Base-by-base conservation (phyloP, 2,888 invertebrate genomes). In the Ephialtes manifestator region DNA sequence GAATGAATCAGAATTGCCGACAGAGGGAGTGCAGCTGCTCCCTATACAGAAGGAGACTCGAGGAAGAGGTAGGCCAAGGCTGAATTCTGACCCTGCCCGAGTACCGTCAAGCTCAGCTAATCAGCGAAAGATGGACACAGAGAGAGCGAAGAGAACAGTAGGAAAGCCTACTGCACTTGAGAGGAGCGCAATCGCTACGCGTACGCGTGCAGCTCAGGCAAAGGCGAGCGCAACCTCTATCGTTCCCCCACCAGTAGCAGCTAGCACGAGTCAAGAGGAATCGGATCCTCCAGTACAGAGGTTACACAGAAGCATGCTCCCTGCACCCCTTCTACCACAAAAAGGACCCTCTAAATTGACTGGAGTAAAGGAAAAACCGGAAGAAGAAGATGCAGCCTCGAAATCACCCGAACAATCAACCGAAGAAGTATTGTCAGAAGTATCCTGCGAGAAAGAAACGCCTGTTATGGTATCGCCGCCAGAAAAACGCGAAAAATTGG, bases 231-330 rank as follows among this genome's bases (percentile, higher is more conserved):
- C 46, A 46, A 15, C 46, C 46, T 46, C 46, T 15, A 8, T 46
- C 13, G 13, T 46, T 46, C 46, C 46, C 46, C 60, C 31, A 35
- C 2, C 24, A 35, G n/a, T 8, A 15, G n/a, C 51, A 48, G 51
- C 68, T 5, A 51, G 31, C 1, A 39, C 67, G 5, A 67, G 67
- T 28, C 15, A 39, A 10, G 55, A 8, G 11, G 53, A 48, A 13
- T 76, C 76, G 15, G 71, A 31, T 7, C 71, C 71, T 7, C 71
- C 71, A 2, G n/a, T 71, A 28, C 71, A 71, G 11, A 53, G 71
- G 35, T 13, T 55, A 53, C 71, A 71, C 35, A 51, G 55, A 10
- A 71, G 71, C 8, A 70, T 53, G 70, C 53, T 51, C 15, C 70
- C 70, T n/a, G 48, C 39, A 39, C 39, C 7, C 39, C 39, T 46